phyloP scores from a whole-genome alignment of 2,113 vertebrate species.

The Epinephelus lanceolatus region DNA sequence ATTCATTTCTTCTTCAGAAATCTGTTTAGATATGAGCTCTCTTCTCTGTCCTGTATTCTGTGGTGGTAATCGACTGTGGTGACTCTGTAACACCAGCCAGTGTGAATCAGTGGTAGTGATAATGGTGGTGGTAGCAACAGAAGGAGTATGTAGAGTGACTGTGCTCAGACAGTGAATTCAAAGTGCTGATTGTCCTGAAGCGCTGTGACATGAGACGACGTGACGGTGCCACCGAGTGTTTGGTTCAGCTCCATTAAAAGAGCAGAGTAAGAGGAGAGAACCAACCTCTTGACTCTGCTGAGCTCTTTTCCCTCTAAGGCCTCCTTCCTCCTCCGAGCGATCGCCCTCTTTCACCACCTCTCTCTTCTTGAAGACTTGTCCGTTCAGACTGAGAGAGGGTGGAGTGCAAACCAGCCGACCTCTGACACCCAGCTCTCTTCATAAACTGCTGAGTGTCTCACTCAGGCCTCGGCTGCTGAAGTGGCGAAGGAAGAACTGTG shows the following conservation, averaged over 20 bases:
- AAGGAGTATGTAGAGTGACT: neutral
- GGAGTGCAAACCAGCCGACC: constrained; percentile 3
- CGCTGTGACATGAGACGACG: neutral
- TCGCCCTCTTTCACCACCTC: constrained; percentile 18
- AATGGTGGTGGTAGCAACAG: neutral
- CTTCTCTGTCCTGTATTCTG: neutral
- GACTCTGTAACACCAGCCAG: neutral
- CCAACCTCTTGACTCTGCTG: constrained; percentile 1
- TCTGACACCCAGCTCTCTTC: constrained; percentile 10
- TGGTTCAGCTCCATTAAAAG: constrained; percentile 18
- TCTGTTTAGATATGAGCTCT: neutral
- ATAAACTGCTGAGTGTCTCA: neutral
- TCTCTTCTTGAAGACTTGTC: constrained; percentile 5
- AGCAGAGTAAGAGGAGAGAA: neutral
- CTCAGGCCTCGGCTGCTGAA: neutral
- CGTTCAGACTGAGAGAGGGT: constrained; percentile 1
- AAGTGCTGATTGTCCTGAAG: neutral
- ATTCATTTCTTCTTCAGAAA: neutral
- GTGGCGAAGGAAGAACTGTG: neutral
- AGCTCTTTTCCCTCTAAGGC: neutral
- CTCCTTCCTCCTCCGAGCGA: neutral
- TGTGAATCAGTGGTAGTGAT: neutral
- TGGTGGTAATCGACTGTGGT: neutral
- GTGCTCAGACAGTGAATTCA: neutral
- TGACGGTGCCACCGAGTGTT: neutral